These are phyloP conservation scores for Trematocara zebra DNA, from an alignment of 2,113 vertebrate genomes.

Conservation along the genomic window DNA sequence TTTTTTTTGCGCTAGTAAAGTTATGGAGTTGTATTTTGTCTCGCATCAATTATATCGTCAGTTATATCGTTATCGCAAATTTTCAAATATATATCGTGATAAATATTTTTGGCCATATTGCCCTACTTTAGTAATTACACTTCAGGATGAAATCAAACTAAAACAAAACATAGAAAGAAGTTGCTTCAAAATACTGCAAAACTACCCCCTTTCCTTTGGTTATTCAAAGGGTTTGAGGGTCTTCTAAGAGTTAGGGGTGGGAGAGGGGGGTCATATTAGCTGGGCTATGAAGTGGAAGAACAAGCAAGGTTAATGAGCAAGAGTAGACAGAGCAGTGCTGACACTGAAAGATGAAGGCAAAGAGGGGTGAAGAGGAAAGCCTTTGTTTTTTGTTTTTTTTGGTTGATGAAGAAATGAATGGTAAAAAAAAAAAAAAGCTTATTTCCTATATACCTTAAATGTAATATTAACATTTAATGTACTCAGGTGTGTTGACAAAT, in stretches of 20 bases:
- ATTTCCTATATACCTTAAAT: not conserved
- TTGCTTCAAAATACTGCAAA: conserved; percentile 29
- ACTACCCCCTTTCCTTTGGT: conserved; percentile 42
- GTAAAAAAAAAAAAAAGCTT: not conserved
- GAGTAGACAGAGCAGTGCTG: conserved; percentile 70
- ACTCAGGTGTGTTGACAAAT: conserved; percentile 5
- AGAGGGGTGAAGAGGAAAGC: conserved; percentile 34
- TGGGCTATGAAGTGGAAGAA: conserved; percentile 73
- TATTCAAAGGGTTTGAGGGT: conserved; percentile 53
- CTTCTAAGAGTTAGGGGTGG: conserved; percentile 24
- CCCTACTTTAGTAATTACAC: not conserved
- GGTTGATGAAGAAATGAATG: conserved; percentile 14
- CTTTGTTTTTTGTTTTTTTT: conserved; percentile 10
- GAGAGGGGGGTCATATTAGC: conserved; percentile 50
- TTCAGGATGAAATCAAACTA: not conserved
- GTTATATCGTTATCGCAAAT: too few species aligned
- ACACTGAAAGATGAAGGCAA: conserved; percentile 60
- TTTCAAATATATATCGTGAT: too few species aligned
- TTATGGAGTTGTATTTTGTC: too few species aligned
- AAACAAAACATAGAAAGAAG: not conserved
- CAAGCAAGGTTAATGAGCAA: conserved; percentile 77
- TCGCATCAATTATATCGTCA: too few species aligned
- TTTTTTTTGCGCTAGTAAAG: too few species aligned
- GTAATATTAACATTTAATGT: not conserved
- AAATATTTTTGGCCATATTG: too few species aligned